Conservation (phyloP, 2,113 vertebrate species). For the Actenoides hombroni region DNA sequence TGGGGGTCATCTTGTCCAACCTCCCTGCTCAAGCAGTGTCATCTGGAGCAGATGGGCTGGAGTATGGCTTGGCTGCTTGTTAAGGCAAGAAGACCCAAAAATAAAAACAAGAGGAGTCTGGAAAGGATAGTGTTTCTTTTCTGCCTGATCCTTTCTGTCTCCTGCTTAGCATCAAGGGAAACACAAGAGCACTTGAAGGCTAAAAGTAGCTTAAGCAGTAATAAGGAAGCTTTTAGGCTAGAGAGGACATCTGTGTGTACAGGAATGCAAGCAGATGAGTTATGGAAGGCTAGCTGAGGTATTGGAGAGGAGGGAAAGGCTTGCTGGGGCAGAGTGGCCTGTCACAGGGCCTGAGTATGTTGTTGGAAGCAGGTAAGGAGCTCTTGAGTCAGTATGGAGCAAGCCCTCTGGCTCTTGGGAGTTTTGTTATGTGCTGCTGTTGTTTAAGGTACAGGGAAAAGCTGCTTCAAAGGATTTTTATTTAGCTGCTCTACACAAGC, state of each 20-base stretch:
- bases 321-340: not conserved
- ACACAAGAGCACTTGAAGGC: not conserved
- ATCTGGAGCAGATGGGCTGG: not conserved
- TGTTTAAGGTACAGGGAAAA: not conserved
- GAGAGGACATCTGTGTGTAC: not conserved
- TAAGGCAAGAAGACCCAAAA: not conserved
- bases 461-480: not conserved
- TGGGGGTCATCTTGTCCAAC: too few species aligned
- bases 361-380: not conserved
- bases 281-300: not conserved
- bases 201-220: not conserved
- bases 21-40: not conserved
- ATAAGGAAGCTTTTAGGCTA: not conserved
- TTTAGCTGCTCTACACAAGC: not conserved
- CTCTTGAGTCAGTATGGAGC: not conserved
- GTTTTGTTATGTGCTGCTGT: not conserved
- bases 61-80: not conserved
- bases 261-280: accelerated
- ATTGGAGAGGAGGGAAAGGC: not conserved
- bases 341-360: too few species aligned
- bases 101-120: not conserved
- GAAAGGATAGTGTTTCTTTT: not conserved
- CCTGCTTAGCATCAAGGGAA: not conserved
- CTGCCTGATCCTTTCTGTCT: not conserved
- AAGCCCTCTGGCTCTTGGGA: not conserved